phyloP scores from a whole-genome alignment of 2,113 vertebrate genomes.

The Baryphthengus martii region DNA sequence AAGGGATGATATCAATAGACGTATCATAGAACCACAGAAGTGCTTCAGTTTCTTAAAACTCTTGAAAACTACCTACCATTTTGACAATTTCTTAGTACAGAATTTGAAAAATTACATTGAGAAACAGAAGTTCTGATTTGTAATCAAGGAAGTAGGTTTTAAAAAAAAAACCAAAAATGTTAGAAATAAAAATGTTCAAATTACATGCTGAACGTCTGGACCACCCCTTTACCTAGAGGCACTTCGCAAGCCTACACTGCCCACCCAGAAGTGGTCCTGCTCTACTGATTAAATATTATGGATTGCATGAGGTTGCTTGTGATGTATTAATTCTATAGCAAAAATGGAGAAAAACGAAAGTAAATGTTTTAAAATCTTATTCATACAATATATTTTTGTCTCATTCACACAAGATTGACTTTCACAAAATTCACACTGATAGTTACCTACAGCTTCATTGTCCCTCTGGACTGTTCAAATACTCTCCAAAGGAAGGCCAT shows the following conservation, averaged over 20 bases:
- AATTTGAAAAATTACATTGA: background rate
- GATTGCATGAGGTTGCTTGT: background rate
- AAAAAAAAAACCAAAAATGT: background rate
- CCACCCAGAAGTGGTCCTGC: background rate
- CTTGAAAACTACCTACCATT: background rate
- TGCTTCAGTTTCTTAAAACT: background rate
- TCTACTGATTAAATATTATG: background rate
- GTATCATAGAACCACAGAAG: background rate
- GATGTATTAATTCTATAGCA: background rate
- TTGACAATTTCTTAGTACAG: background rate
- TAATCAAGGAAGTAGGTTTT: background rate
- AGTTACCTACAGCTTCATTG: background rate
- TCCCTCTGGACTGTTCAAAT: background rate
- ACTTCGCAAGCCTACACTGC: background rate
- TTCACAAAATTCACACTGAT: background rate
- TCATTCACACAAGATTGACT: background rate
- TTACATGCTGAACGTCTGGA: background rate
- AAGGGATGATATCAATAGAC: background rate
- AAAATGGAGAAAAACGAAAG: background rate
- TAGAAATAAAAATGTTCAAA: background rate
- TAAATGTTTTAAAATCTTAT: constrained; percentile 4
- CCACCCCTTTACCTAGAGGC: background rate
- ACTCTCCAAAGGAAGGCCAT: background rate
- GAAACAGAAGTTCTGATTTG: background rate
- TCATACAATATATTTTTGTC: background rate